Base-by-base conservation (phyloP, 1,140 invertebrate species). In the Drosophila neocordata region DNA sequence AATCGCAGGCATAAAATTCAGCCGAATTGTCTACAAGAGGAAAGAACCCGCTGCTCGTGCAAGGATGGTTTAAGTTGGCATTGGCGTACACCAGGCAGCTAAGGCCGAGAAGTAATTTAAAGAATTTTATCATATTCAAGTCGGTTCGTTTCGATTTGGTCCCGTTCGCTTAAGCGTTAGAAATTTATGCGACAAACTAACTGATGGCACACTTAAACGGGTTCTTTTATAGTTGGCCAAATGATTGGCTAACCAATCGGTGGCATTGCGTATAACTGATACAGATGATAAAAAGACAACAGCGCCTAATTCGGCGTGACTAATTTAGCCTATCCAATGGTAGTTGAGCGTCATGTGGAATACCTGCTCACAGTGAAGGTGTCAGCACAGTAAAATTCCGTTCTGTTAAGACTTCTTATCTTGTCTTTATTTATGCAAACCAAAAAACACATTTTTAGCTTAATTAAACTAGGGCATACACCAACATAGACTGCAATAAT, bases 171-270 rank as follows among this genome's bases (percentile, higher is more conserved):
- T 65, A 15, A 12, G 6, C 48, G 31, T 79, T 60, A 71, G 38
- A 62, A 78, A 31, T 82, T 58, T 62, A 12, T 68, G 69, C 61
- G 58, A 89, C 66, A 69, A 73, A 89, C 84, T 88, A 88, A 88
- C 83, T 88, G 79, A 65, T 65, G 57, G 58, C 59, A 61, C 65
- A 48, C 58, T 79, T 53, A 59, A 18, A 1, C 12, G 2, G 69
- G 15, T 65, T 63, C 83, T 88, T 88, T 79, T 88, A 88, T 88
- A 88, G 82, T 18, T 18, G 18, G 41, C 15, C 71, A 4, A 55
- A 27, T 48, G 41, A 11, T 15, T 65, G 41, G 48, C 31, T 44
- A 58, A 69, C 31, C 75, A 75, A 78, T 77, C 68, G 58, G 22
- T 7, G 4, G 59, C 62, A 80, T 81, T 67, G 69, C 59, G 41